Conservation (phyloP, 2,113 vertebrate species). For the Semnornis frantzii region DNA sequence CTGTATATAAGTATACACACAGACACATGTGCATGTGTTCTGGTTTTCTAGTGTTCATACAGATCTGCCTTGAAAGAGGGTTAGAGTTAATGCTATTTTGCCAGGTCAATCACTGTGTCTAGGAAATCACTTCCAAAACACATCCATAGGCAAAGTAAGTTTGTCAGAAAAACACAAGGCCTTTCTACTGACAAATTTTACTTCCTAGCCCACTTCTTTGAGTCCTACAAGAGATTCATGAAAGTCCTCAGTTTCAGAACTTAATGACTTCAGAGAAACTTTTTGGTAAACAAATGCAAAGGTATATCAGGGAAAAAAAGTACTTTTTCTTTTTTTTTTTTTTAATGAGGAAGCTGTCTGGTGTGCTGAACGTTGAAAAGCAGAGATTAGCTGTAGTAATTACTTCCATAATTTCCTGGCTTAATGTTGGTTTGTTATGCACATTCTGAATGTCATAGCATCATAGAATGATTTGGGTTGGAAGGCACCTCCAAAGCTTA, state of each 20-base stretch:
- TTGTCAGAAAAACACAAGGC: neutral
- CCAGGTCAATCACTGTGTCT: neutral
- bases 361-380: neutral
- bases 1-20: neutral
- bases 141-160: neutral
- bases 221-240: neutral
- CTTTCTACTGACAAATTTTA: neutral
- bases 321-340: rapidly evolving
- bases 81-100: neutral
- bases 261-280: neutral
- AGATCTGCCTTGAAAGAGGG: neutral
- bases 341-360: neutral
- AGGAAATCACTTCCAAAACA: neutral
- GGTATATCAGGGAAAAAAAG: neutral
- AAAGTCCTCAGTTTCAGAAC: neutral
- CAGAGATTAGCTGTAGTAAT: neutral
- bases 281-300: neutral
- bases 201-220: neutral
- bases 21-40: neutral
- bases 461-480: too few species aligned
- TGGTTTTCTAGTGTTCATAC: neutral
- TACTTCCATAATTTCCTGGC: neutral
- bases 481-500: too few species aligned
- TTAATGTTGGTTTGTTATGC: neutral
- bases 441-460: neutral